These are phyloP conservation scores for Eumerus sabulonum DNA, from an alignment of 2,888 invertebrate species.

Conservation along the genomic window DNA sequence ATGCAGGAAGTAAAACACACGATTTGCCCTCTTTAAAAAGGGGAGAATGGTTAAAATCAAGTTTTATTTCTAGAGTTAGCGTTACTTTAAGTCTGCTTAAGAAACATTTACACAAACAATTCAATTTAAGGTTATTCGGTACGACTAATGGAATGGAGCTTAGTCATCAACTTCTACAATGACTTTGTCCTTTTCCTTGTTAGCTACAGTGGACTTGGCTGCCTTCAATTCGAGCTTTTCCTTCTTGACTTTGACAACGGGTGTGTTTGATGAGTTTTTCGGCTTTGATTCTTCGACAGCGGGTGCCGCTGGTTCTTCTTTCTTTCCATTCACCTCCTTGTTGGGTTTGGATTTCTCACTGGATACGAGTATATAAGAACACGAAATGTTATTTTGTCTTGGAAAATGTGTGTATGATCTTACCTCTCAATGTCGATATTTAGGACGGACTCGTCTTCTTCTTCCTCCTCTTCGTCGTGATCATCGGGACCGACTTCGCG, in stretches of 20 bases:
- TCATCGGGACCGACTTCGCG: slow-evolving; percentile 84
- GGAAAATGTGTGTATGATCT: slow-evolving; percentile 77
- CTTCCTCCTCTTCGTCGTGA: slow-evolving; percentile 85
- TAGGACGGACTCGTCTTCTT: slow-evolving; percentile 82
- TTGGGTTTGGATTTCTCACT: slow-evolving; percentile 81
- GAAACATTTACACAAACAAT: slow-evolving; percentile 26
- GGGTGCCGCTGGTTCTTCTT: slow-evolving; percentile 76
- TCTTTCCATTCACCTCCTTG: slow-evolving; percentile 77
- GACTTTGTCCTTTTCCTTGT: slow-evolving; percentile 43
- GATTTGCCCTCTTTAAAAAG: slow-evolving; percentile 11
- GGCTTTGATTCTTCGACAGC: slow-evolving; percentile 65
- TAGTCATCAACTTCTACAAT: slow-evolving; percentile 37
- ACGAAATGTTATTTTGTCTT: neutral
- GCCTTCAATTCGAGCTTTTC: slow-evolving; percentile 66
- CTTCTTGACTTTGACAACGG: slow-evolving; percentile 66
- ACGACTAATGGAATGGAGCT: neutral
- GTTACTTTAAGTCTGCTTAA: slow-evolving; percentile 38
- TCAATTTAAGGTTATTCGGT: slow-evolving; percentile 5
- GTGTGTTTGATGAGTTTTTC: slow-evolving; percentile 58
- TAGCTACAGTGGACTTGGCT: slow-evolving; percentile 9
- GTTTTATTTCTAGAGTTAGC: slow-evolving; percentile 28
- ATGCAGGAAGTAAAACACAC: too few species aligned
- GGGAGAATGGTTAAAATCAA: slow-evolving; percentile 25
- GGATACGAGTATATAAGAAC: slow-evolving; percentile 25
- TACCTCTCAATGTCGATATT: slow-evolving; percentile 81